Evolutionary conservation across 2,113 vertebrate species (phyloP), one percentile per base, ranked within the genome.

Genomic region (Siphamia tubifer): DNA sequence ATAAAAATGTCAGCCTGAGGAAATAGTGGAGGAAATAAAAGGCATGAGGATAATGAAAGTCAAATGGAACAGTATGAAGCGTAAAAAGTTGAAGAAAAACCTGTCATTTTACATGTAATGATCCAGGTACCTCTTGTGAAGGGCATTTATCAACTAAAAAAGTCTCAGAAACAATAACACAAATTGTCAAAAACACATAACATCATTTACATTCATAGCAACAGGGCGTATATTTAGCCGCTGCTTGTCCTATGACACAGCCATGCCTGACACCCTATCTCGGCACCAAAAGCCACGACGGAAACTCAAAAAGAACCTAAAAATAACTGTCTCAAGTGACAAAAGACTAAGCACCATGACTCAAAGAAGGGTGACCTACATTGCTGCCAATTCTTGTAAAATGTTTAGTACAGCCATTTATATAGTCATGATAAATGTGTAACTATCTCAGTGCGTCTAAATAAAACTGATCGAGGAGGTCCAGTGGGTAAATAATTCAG

Each of bases 241-340:
- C 66, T 74, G 82, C 84, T 76, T 63, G 66, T 84, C 87, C 81
- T 85, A 73, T 89, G 84, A 86, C 83, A 87, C 80, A 73, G 78
- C 71, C 82, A 64, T 44, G 70, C 79, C 87, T 86, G 91, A 91
- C 89, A 92, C 83, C 79, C 79, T 87, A 92, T 89, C 88, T 84
- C 56, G 76, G 72, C 71, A 83, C 84, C 79, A 75, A 83, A 86
- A 85, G 91, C 54, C 77, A 85, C 36, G 83, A 86, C n/a, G 38
- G 89, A 91, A 89, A 86, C 65, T 89, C 82, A 66, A 88, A 90
- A 91, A 90, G 69, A 76, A 55, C 79, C 91, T 92, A 91, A 91
- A 93, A 89, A 92, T 93, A 93, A 87, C 87, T 86, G 86, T 89
- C 90, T 90, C 85, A 91, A 91, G 87, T 90, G 85, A 92, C 87